A percentile compares a stretch with the other conserved stretches of the same genome.
phyloP scores from a whole-genome alignment of 2,113 vertebrate genomes.

The Coptodon bakossiorum region DNA sequence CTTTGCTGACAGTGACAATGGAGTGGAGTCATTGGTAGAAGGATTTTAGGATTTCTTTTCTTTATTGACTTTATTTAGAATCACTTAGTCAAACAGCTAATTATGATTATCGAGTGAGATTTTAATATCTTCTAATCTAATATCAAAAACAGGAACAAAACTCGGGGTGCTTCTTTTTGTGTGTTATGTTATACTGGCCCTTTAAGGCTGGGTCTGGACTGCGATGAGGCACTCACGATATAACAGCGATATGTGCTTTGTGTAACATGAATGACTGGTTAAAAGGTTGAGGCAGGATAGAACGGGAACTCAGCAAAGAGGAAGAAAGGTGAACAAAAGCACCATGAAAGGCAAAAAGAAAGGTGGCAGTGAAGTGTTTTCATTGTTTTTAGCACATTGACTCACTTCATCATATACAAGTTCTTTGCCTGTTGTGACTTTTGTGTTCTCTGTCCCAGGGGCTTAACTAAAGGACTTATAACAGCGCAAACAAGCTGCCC shows the following conservation, averaged over 20 bases:
- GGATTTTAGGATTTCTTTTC: not conserved
- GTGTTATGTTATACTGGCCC: not conserved
- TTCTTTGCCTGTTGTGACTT: not conserved
- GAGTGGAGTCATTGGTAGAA: fast-evolving
- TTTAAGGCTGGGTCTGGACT: not conserved
- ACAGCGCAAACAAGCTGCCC: not conserved
- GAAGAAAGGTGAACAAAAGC: not conserved
- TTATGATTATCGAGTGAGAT: not conserved
- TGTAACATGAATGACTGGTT: not conserved
- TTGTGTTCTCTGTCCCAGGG: not conserved
- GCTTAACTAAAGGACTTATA: not conserved
- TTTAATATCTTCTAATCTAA: not conserved
- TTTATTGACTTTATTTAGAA: not conserved
- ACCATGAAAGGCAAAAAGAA: not conserved
- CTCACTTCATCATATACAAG: not conserved
- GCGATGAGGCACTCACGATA: not conserved
- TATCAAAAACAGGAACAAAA: not conserved
- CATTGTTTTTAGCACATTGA: not conserved
- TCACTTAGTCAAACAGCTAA: not conserved
- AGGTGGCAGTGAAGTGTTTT: not conserved
- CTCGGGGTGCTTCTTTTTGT: not conserved
- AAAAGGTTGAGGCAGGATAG: not conserved
- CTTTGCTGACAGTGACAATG: not conserved
- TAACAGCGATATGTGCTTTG: not conserved
- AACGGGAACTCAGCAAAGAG: not conserved